Conservation (phyloP, 2,113 vertebrate genomes). For the Melanocharis versteri region DNA sequence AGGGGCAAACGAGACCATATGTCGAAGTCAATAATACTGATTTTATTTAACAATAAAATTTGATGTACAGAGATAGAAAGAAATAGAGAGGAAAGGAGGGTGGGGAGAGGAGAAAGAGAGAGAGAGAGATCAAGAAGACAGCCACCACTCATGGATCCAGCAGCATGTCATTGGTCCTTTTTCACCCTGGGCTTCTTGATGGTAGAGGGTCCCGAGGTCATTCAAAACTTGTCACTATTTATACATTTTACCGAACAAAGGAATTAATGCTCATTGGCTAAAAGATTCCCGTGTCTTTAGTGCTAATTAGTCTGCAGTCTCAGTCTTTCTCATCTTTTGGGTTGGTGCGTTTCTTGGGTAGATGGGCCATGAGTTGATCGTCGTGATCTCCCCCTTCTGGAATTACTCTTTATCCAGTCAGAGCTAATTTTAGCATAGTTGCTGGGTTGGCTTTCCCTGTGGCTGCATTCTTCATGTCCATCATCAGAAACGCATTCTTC, state of each 20-base stretch:
- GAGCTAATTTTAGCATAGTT: neutral
- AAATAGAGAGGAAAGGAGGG: neutral
- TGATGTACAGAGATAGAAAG: neutral
- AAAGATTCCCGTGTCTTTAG: neutral
- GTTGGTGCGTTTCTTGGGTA: neutral
- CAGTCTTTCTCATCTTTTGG: neutral
- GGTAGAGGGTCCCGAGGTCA: neutral
- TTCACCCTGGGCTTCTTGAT: neutral
- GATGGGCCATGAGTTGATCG: neutral
- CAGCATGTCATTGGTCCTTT: neutral
- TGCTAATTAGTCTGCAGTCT: neutral
- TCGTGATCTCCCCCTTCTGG: rapidly evolving
- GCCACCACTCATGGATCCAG: neutral
- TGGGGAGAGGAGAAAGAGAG: neutral
- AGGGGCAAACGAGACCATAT: neutral
- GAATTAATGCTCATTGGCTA: neutral
- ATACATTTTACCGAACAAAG: neutral
- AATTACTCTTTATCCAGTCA: neutral
- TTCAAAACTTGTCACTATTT: neutral
- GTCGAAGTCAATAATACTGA: neutral
- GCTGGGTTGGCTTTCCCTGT: neutral
- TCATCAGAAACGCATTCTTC: neutral
- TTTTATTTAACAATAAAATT: neutral
- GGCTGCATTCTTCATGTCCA: neutral
- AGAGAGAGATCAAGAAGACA: neutral